phyloP scores from a whole-genome alignment of 2,113 vertebrate genomes.

The Lethenteron camtschaticum region DNA sequence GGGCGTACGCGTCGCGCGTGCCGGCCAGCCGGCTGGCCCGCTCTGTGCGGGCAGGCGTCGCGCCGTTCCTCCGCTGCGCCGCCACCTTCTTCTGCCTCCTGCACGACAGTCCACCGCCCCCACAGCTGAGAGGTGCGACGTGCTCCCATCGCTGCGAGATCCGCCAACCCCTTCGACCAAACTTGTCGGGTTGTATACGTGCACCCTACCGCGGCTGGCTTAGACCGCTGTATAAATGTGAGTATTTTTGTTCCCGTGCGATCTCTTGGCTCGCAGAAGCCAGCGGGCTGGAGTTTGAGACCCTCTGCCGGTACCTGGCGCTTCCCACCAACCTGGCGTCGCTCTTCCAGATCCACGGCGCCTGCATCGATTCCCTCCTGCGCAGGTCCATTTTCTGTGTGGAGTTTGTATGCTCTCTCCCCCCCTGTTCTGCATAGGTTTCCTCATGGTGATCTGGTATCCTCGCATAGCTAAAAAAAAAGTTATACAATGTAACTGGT shows the following conservation, averaged over 20 bases:
- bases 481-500: no score
- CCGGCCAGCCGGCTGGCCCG: constrained; percentile 26
- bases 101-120: constrained; percentile 63
- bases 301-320: constrained; percentile 64
- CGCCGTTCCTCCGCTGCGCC: constrained; percentile 63
- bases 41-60: constrained; percentile 44
- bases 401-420: no score
- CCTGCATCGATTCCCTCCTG: constrained; percentile 39
- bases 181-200: constrained; percentile 43
- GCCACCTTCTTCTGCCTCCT: constrained; percentile 77
- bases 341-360: constrained; percentile 66
- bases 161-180: constrained; percentile 69
- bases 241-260: no score
- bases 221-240: no score
- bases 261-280: no score
- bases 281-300: constrained; percentile 27
- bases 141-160: constrained; percentile 62
- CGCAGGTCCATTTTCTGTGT: constrained; percentile 30
- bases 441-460: no score
- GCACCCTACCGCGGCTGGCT: no score
- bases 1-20: constrained; percentile 17
- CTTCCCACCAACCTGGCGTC: constrained; percentile 71
- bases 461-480: no score
- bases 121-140: constrained; percentile 52
- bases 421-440: no score